These are phyloP conservation scores for Parazoanthus darwini DNA, from an alignment of 92 coral and sea anemone species.

Conservation along the genomic window DNA sequence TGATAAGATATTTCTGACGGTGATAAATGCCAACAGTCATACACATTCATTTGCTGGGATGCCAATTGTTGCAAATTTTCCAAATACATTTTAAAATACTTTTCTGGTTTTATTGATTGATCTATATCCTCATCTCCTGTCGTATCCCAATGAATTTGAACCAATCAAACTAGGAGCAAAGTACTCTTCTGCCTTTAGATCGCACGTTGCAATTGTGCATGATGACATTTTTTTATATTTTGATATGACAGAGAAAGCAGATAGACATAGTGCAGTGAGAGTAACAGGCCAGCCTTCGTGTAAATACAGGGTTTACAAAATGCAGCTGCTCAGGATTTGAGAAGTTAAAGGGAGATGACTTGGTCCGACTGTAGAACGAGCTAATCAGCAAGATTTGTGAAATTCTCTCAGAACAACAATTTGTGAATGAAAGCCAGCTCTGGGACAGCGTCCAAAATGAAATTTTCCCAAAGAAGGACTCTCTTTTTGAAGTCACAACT, in stretches of 20 bases:
- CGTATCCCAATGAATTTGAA: no score
- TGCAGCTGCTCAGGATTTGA: not conserved
- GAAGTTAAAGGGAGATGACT: not conserved
- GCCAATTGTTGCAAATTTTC: no score
- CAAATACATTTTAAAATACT: no score
- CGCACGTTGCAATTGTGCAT: not conserved
- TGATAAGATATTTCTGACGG: no score
- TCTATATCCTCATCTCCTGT: no score
- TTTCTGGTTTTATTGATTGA: no score
- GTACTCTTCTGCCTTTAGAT: no score
- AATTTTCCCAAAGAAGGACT: not conserved
- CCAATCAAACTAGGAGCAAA: no score
- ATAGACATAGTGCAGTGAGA: not conserved
- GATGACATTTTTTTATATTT: not conserved
- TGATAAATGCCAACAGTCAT: no score
- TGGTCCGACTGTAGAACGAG: not conserved
- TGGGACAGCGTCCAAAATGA: not conserved
- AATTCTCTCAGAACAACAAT: not conserved
- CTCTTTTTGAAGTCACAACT: not conserved
- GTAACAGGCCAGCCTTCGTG: not conserved
- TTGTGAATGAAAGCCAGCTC: not conserved
- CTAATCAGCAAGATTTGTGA: not conserved
- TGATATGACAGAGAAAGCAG: not conserved
- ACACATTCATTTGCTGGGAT: no score
- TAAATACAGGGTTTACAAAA: not conserved